Conservation (phyloP, 2,797 vertebrate species). For the Myotis daubentonii region DNA sequence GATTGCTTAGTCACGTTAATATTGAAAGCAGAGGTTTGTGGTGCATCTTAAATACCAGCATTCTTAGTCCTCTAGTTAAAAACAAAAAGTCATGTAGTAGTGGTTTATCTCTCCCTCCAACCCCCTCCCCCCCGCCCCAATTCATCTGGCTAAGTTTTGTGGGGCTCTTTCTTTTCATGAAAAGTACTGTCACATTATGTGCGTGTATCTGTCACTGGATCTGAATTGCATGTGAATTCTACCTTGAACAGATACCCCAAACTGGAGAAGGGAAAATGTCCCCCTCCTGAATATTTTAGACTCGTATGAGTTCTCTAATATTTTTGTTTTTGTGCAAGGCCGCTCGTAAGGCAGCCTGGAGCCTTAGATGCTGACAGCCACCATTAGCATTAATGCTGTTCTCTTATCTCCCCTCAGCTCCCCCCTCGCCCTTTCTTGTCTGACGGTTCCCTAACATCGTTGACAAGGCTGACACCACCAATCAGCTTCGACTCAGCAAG, state of each 20-base stretch:
- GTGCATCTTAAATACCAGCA: constrained; percentile 9
- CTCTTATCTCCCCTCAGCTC: constrained; percentile 77
- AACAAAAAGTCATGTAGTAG: fast-evolving
- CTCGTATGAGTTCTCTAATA: constrained; percentile 55
- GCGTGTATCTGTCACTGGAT: not conserved
- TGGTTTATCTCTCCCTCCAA: not conserved
- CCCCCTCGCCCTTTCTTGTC: constrained; percentile 79
- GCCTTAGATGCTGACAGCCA: constrained; percentile 80
- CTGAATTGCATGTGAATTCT: constrained; percentile 24
- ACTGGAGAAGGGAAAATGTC: not conserved
- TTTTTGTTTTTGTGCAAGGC: constrained; percentile 71
- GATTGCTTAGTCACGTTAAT: constrained; percentile 17
- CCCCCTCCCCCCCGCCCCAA: not conserved
- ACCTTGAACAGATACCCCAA: constrained; percentile 55
- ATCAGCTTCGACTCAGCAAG: constrained; percentile 92
- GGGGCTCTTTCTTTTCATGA: constrained; percentile 5
- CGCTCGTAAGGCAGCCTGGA: constrained; percentile 57
- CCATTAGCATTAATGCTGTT: constrained; percentile 82
- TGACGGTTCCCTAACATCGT: constrained; percentile 86
- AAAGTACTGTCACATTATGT: not conserved
- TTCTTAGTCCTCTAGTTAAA: not conserved
- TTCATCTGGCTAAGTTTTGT: not conserved
- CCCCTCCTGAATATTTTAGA: constrained; percentile 62
- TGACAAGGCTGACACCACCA: constrained; percentile 91
- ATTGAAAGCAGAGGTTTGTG: constrained; percentile 55